Evolutionary conservation across 35 echinoderm and acorn worm species (phyloP), one percentile per base, ranked within the genome.

Genomic region (Ophioderma brevispina): DNA sequence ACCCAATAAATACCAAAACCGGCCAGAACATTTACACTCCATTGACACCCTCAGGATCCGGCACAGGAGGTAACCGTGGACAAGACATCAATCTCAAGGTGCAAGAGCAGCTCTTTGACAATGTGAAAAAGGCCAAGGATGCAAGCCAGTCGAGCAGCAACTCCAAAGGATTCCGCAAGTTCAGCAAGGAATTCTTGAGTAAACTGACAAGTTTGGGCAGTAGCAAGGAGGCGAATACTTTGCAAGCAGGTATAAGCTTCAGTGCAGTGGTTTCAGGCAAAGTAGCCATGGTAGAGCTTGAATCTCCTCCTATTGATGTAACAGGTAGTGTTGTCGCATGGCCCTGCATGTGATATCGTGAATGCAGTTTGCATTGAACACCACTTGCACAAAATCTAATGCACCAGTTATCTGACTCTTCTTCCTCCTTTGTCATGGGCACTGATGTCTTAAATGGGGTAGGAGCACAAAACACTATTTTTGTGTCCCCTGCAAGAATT

Each of bases 301-400:
- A 70, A 15, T 30, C 15, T 6, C n/a, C 59, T 25, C 59, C 59
- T 25, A 25, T 70, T 25, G 59, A 70, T 70, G 59, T 70, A 30
- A 70, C 59, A 70, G 59, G 59, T 70, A 70, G 59, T 70, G 59
- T 70, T 46, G 41, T n/a, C n/a, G n/a, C n/a, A n/a, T n/a, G n/a
- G n/a, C n/a, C n/a, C n/a, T n/a, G n/a, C n/a, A n/a, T n/a, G n/a
- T n/a, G n/a, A n/a, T n/a, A n/a, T n/a, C n/a, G n/a, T n/a, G n/a
- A n/a, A n/a, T n/a, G n/a, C n/a, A n/a, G n/a, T n/a, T n/a, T n/a
- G n/a, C n/a, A n/a, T n/a, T n/a, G n/a, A n/a, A n/a, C n/a, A n/a
- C n/a, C n/a, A n/a, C n/a, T n/a, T n/a, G n/a, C n/a, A n/a, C n/a
- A n/a, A n/a, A n/a, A n/a, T n/a, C n/a, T n/a, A n/a, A n/a, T n/a